Evolutionary conservation across 37 sponge, comb jelly and placozoan species (phyloP), one percentile per base, ranked within the genome.

Genomic region (Cliona cf. orientalis): DNA sequence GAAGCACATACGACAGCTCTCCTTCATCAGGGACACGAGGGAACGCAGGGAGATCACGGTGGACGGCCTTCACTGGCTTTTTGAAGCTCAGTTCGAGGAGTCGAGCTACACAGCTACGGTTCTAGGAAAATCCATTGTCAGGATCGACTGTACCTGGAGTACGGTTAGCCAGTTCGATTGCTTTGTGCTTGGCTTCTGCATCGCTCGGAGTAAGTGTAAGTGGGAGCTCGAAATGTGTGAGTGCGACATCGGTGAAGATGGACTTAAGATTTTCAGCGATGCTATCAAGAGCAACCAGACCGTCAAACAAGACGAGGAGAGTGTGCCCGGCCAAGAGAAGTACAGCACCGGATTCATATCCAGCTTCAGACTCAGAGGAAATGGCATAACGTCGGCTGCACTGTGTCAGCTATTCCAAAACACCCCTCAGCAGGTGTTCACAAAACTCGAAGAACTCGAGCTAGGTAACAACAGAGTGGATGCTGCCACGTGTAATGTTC

Each of bases 151-250:
- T 22, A 26, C 63, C 23, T 49, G 53, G 53, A 19, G 14, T 49
- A 29, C 65, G 9, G 65, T 28, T 6, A 40, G 25, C 25, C 69
- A 11, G 9, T 69, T 69, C 35, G 69, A 69, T 23, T 39, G 19
- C 69, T 69, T 25, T 69, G 69, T 39, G 40, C 42, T 69, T 11
- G 69, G 69, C 19, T 69, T 37, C 69, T 29, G 38, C 35, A 69
- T 69, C 5, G 38, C 69, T 36, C 9, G 25, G 7, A 69, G 69
- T 23, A 25, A 11, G 35, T 35, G 42, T 17, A 40, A 35, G 12
- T 69, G 69, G 69, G 14, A 4, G 69, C 32, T 63, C 7, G 25
- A 22, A 29, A n/a, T 63, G 31, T 28, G 31, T 7, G 25, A 63
- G 25, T 29, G 65, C 25, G 65, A 63, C 7, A 26, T 63, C 7